Evolutionary conservation across 1,140 invertebrate species (phyloP).

Genomic region (Meloidogyne chitwoodi): DNA sequence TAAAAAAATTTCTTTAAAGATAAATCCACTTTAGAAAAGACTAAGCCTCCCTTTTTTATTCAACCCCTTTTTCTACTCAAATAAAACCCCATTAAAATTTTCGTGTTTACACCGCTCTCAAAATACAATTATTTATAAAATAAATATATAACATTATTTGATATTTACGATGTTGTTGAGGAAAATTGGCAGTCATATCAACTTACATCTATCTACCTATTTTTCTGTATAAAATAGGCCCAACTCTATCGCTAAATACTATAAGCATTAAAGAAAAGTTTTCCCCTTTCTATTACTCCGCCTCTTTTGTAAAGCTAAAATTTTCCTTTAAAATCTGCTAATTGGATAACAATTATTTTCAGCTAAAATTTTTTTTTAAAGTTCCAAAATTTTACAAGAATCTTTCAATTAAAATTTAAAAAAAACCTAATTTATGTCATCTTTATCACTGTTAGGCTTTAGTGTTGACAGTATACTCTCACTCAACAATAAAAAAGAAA

Average conservation of each 20-base stretch:
- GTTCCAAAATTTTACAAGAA: too few species aligned
- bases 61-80: neutral
- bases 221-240: neutral
- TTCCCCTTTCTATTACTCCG: neutral
- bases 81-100: neutral
- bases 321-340: neutral
- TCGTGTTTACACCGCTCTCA: neutral
- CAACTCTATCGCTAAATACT: neutral
- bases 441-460: neutral
- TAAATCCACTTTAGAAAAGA: too few species aligned
- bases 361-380: too few species aligned
- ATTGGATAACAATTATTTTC: neutral
- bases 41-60: neutral
- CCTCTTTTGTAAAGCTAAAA: neutral
- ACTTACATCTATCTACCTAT: neutral
- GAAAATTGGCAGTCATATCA: neutral
- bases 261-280: neutral
- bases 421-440: neutral
- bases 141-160: neutral
- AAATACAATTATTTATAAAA: neutral
- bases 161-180: neutral
- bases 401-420: neutral
- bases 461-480: neutral
- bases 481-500: neutral
- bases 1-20: too few species aligned